These are phyloP conservation scores for Nylanderia fulva DNA, from an alignment of 1,140 invertebrate species.

Conservation along the genomic window DNA sequence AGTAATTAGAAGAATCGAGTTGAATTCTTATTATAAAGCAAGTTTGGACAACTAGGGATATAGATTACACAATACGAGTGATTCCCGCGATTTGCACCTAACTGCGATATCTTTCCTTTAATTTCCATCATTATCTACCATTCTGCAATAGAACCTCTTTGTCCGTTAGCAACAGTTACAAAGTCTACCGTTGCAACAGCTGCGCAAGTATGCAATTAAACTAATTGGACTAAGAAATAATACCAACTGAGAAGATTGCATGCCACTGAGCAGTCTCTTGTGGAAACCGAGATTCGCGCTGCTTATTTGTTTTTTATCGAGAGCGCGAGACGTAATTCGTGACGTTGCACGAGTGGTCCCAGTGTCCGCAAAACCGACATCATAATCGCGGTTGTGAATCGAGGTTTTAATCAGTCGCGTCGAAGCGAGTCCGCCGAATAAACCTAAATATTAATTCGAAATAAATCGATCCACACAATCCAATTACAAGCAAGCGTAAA, in stretches of 20 bases:
- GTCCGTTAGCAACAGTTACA: constrained; percentile 62
- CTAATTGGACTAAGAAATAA: constrained; percentile 65
- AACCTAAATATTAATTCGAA: neutral
- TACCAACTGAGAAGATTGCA: constrained; percentile 63
- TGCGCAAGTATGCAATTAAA: constrained; percentile 62
- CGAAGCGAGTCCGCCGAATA: neutral
- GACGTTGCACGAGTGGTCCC: constrained; percentile 11
- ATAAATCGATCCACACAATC: neutral
- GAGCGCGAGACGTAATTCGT: constrained; percentile 20
- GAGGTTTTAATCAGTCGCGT: constrained; percentile 1
- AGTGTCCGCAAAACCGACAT: constrained; percentile 19
- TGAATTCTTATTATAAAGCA: neutral
- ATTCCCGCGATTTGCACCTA: constrained; percentile 56
- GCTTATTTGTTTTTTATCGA: constrained; percentile 61
- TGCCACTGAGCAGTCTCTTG: constrained; percentile 45
- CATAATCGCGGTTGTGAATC: neutral
- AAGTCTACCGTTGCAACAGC: constrained; percentile 61
- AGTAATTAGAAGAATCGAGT: constrained; percentile 6
- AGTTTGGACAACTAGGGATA: constrained; percentile 25
- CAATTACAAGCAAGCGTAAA: neutral
- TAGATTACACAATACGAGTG: constrained; percentile 40
- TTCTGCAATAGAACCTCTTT: constrained; percentile 59
- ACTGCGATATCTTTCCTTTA: constrained; percentile 56
- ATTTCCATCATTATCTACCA: constrained; percentile 56
- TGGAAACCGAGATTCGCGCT: constrained; percentile 48